A percentile compares a stretch with the other conserved stretches of the same genome.
Evolutionary conservation across 1,140 invertebrate species (phyloP).

Genomic region (Eupristina koningsbergeri): DNA sequence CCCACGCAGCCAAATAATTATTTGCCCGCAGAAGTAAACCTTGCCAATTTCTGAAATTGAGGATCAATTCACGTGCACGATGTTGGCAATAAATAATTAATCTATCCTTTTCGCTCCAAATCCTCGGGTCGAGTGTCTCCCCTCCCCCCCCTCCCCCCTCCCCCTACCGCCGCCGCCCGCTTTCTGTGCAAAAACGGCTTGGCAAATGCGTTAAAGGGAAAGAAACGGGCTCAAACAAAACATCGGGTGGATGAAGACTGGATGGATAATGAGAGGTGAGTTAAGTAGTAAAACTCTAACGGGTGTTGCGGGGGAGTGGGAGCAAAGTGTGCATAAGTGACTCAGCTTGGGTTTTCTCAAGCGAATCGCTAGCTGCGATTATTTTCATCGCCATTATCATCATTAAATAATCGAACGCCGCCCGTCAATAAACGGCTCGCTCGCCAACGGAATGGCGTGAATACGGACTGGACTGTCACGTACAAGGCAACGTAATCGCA

Average conservation of each 20-base stretch:
- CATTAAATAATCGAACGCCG: conserved; percentile 10
- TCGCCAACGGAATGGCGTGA: too few species aligned
- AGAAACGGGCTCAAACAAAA: background rate
- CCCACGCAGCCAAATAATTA: too few species aligned
- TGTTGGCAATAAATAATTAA: too few species aligned
- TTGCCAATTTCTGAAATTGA: too few species aligned
- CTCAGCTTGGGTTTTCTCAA: background rate
- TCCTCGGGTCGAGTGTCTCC: background rate
- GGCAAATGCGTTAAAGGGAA: background rate
- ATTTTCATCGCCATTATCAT: background rate
- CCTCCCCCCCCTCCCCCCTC: background rate
- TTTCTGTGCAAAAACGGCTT: background rate
- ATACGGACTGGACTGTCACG: too few species aligned
- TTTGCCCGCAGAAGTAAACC: too few species aligned
- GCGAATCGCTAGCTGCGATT: too few species aligned
- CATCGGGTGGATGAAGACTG: background rate
- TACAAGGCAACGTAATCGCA: too few species aligned
- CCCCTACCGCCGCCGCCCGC: too few species aligned
- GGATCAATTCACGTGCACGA: too few species aligned
- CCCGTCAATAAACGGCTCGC: too few species aligned
- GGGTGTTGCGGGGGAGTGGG: background rate
- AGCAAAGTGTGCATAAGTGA: background rate
- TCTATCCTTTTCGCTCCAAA: conserved; percentile 19
- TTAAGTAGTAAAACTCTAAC: background rate
- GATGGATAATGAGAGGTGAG: background rate